A percentile compares a stretch with the other conserved stretches of the same genome.
phyloP scores from a whole-genome alignment of 2,888 invertebrate genomes.

The Ferdinandea cuprea region DNA sequence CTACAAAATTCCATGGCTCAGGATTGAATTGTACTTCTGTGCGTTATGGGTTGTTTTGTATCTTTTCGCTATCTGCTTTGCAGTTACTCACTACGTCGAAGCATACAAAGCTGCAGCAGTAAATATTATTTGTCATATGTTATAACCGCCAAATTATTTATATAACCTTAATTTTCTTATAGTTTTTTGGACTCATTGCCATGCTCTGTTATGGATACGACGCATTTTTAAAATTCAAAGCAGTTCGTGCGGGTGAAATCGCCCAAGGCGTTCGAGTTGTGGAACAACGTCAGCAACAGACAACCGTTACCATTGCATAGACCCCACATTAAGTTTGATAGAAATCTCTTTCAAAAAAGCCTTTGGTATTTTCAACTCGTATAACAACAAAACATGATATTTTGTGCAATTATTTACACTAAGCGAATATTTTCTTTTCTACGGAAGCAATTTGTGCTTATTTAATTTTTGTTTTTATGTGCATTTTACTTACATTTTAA shows the following conservation, averaged over 20 bases:
- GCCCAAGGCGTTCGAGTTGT: slow-evolving; percentile 86
- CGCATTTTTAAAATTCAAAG: slow-evolving; percentile 90
- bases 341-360: neutral
- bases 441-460: slow-evolving; percentile 42
- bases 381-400: slow-evolving; percentile 41
- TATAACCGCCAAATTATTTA: neutral
- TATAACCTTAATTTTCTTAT: slow-evolving; percentile 79
- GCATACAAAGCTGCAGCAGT: slow-evolving; percentile 88
- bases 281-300: slow-evolving; percentile 72
- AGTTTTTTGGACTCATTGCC: slow-evolving; percentile 94
- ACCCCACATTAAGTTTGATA: slow-evolving; percentile 6
- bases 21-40: slow-evolving; percentile 91
- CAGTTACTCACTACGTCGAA: slow-evolving; percentile 85
- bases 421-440: slow-evolving; percentile 36
- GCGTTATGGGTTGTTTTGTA: slow-evolving; percentile 89
- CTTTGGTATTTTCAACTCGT: slow-evolving; percentile 15
- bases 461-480: slow-evolving; percentile 52
- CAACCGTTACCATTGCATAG: slow-evolving; percentile 73
- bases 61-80: slow-evolving; percentile 89
- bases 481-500: slow-evolving; percentile 47
- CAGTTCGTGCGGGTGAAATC: slow-evolving; percentile 87
- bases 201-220: slow-evolving; percentile 92
- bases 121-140: slow-evolving; percentile 80
- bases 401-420: slow-evolving; percentile 61
- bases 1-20: slow-evolving; percentile 93